Evolutionary conservation across 1,140 invertebrate species (phyloP), one percentile per base, ranked within the genome.

Genomic region (Brachionus koreanus): DNA sequence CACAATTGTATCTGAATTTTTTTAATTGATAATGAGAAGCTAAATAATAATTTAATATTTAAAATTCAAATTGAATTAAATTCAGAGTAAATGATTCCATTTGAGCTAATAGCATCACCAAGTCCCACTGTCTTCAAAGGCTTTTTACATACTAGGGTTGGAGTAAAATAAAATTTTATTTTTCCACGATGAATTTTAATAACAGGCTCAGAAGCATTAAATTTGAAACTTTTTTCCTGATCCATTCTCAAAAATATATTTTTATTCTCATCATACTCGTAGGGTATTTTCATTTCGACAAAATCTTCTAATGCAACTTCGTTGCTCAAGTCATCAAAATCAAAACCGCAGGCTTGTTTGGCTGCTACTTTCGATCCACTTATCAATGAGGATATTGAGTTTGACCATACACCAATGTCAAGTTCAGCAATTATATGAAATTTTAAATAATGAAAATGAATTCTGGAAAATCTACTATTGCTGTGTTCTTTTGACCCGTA

Each of bases 371-470:
- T 83, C 1, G 89, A 87, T 16, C 89, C 89, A 5, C 89, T 89
- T 42, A 88, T 87, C 9, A 88, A 85, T 13, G 89, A 89, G 5
- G 87, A 86, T 6, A 84, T 84, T 25, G 86, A 84, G 83, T 90
- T 90, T 12, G 83, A 83, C 89, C 89, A 90, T 9, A 86, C 85
- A 13, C 84, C 84, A 12, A 84, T 83, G 35, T 84, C 86, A 19
- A 86, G 83, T 57, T 83, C 83, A 33, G 87, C 89, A 63, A 89
- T 86, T 39, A 90, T 87, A 83, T 90, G 89, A 83, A 87, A 90
- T 10, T 88, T 89, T n/a, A 90, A 84, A 16, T 86, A 89, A 83
- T 89, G 89, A 82, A 90, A 89, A 84, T 90, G 89, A 42, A 90
- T 86, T 67, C 89, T 84, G 5, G 89, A 88, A 16, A 90, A 85